Conservation (phyloP, 2,888 invertebrate species). For the Pollenia amentaria region DNA sequence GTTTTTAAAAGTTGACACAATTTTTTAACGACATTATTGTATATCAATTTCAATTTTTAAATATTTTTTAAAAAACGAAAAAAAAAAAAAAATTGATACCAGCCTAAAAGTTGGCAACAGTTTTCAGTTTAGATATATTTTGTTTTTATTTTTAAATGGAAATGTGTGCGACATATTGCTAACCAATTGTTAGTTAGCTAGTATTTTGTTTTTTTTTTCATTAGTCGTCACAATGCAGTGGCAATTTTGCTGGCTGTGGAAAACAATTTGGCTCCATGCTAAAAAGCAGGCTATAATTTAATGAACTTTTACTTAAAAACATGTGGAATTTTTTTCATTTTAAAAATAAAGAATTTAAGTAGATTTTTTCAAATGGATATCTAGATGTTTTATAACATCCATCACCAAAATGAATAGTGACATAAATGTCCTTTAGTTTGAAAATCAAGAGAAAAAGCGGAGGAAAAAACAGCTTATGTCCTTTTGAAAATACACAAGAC, state of each 20-base stretch:
- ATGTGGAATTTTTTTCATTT: neutral
- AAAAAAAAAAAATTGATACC: constrained; percentile 1
- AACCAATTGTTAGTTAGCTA: constrained; percentile 46
- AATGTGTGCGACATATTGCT: constrained; percentile 47
- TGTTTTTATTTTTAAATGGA: neutral
- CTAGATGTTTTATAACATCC: constrained; percentile 60
- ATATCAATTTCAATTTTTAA: constrained; percentile 54
- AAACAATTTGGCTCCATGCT: constrained; percentile 71
- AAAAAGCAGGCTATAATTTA: constrained; percentile 73
- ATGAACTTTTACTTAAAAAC: constrained; percentile 69
- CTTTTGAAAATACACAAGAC: constrained; percentile 42
- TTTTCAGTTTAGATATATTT: constrained; percentile 39
- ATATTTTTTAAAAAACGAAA: constrained; percentile 37
- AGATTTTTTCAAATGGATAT: constrained; percentile 29
- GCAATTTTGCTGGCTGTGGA: constrained; percentile 45
- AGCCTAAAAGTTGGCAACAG: constrained; percentile 67
- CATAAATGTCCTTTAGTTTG: constrained; percentile 21
- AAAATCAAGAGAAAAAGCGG: neutral
- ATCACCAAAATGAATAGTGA: constrained; percentile 63
- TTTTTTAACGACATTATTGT: constrained; percentile 51
- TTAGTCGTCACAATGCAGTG: constrained; percentile 72
- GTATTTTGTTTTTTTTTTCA: neutral
- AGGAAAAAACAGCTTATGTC: constrained; percentile 38
- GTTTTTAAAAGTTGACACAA: constrained; percentile 53
- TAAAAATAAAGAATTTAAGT: constrained; percentile 1